Evolutionary conservation across 2,888 invertebrate species (phyloP).

Genomic region (Micropterix aruncella): DNA sequence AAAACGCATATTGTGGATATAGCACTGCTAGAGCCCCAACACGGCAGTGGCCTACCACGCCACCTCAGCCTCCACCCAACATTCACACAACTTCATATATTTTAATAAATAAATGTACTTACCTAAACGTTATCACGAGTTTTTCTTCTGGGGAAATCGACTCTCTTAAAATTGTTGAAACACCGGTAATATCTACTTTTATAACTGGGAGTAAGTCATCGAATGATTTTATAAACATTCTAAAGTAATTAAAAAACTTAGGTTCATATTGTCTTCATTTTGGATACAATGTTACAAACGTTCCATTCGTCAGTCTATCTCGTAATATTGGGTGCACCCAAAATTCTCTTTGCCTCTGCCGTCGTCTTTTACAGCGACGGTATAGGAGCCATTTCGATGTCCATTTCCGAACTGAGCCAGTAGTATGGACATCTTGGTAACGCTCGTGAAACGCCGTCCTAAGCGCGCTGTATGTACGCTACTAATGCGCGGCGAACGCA

Average conservation of each 20-base stretch:
- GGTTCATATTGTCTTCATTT: no score
- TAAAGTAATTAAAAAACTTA: no score
- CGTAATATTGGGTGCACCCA: no score
- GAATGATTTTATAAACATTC: slow-evolving; percentile 7
- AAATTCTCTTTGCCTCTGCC: no score
- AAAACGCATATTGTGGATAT: no score
- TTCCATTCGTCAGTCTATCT: slow-evolving; percentile 4
- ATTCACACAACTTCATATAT: slow-evolving; percentile 6
- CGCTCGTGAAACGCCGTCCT: no score
- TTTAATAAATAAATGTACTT: slow-evolving; percentile 5
- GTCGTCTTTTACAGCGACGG: slow-evolving; percentile 11
- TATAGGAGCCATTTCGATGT: slow-evolving; percentile 7
- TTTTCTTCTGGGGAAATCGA: not conserved
- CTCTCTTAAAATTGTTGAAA: slow-evolving; percentile 8
- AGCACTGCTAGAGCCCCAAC: no score
- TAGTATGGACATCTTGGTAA: no score
- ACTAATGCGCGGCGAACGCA: no score
- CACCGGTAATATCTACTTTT: slow-evolving; percentile 6
- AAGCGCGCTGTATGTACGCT: no score
- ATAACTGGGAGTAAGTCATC: slow-evolving; percentile 6
- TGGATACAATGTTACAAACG: no score
- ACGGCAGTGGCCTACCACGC: slow-evolving; percentile 3
- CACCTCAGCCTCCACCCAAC: slow-evolving; percentile 6
- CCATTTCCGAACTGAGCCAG: no score
- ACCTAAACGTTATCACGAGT: not conserved